A percentile compares a stretch with the other conserved stretches of the same genome.
Evolutionary conservation across 2,113 vertebrate genomes (phyloP).

Genomic region (Ctenomys sociabilis): DNA sequence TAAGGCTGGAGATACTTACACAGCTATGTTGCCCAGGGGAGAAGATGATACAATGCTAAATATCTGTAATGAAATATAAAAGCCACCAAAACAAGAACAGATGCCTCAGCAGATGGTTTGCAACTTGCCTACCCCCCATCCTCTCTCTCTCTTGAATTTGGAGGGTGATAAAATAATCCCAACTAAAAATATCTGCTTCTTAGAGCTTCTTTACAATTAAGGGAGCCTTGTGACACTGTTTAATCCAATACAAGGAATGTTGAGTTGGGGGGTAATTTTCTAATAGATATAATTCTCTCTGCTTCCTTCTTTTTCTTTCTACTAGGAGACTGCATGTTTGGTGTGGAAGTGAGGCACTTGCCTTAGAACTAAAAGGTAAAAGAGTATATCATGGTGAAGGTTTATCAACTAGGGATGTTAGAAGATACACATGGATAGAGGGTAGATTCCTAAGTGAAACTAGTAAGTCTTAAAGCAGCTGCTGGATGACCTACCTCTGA

Average conservation of each 20-base stretch:
- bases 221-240: neutral
- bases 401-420: neutral
- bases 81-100: slow-evolving; percentile 72
- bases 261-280: neutral
- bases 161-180: slow-evolving; percentile 2
- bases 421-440: neutral
- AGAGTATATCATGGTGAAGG: neutral
- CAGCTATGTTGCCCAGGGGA: slow-evolving; percentile 57
- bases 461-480: neutral
- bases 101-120: slow-evolving; percentile 69
- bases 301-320: neutral
- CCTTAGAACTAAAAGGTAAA: neutral
- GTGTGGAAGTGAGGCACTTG: neutral
- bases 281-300: neutral
- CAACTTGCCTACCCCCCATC: slow-evolving; percentile 39
- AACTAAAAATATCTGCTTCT: slow-evolving; percentile 14
- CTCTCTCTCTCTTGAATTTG: slow-evolving; percentile 57
- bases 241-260: neutral
- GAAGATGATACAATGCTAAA: slow-evolving; percentile 57
- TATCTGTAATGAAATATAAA: slow-evolving; percentile 72
- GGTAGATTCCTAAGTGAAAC: neutral
- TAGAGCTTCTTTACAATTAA: slow-evolving; percentile 33
- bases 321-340: neutral
- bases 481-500: neutral
- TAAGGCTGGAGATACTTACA: slow-evolving; percentile 50